Evolutionary conservation across 1,140 invertebrate genomes (phyloP), one percentile per base, ranked within the genome.

Genomic region (Prorops nasuta): DNA sequence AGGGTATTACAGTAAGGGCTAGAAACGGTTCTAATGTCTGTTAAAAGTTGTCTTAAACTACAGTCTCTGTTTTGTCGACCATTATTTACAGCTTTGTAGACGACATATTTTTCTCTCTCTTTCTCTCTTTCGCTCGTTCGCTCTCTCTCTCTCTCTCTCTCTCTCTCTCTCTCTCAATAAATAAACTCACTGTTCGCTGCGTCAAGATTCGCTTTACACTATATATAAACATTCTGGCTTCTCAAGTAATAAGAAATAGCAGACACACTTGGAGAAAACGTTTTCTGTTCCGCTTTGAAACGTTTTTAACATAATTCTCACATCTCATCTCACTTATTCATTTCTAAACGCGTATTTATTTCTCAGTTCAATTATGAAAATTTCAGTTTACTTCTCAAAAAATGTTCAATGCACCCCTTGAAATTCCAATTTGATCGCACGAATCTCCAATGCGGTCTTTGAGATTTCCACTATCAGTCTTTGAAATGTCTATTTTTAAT

Each of bases 41-140:
- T 71, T 74, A 69, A 73, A 71, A 73, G 68, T 72, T 69, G 72
- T 71, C 69, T 74, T 71, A 76, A 71, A 70, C 72, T 73, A 72
- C 67, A 72, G 67, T 67, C 67, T 68, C 65, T 69, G 55, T 70
- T 47, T 63, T 64, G 60, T 61, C 32, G 31, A 39, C 56, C 46
- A 56, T 45, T 45, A 60, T 56, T 61, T 59, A 59, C 46, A 61
- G 46, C 40, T 36, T 44, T 44, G 6, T 44, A 45, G 16, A 46
- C 20, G 19, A 41, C 44, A 38, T 19, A 59, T 37, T 58, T 47
- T 54, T 18, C n/a, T n/a, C n/a, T n/a, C n/a, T n/a, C n/a, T n/a
- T n/a, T n/a, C n/a, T n/a, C n/a, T n/a, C n/a, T n/a, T n/a, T n/a
- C n/a, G n/a, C n/a, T n/a, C n/a, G n/a, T n/a, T n/a, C n/a, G n/a